Evolutionary conservation across 2,113 vertebrate species (phyloP), one percentile per base, ranked within the genome.

Genomic region (Amphilophus citrinellus): DNA sequence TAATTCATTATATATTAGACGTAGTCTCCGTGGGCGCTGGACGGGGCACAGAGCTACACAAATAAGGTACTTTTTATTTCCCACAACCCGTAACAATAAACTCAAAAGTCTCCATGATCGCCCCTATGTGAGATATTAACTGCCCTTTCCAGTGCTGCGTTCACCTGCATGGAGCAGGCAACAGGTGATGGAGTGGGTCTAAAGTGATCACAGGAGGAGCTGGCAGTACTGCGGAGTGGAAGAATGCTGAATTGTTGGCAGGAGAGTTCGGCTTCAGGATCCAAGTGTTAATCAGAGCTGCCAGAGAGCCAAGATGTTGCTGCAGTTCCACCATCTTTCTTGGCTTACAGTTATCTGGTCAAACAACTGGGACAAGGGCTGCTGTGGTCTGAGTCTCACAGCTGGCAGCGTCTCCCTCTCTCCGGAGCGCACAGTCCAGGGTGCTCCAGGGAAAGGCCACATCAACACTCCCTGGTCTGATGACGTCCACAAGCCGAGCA

Each of bases 401-500:
- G 91, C 88, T 91, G 89, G 88, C 84, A 89, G n/a, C 81, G 27
- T 76, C 77, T 71, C 81, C 73, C 79, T 57, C 66, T 71, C 47
- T 35, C 68, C 17, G 13, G 61, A 66, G 87, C 61, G 80, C 85
- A 85, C 77, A 84, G 83, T 76, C 63, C 76, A 60, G 82, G 83
- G 82, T 77, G 76, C 91, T 90, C 75, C 77, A 79, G 79, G 82
- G 75, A 90, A 76, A 85, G 84, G 84, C 93, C 89, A 91, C 88
- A 92, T 91, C 83, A 90, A 92, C 89, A 88, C 62, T 56, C 47
- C 47, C 60, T 59, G 42, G 85, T 75, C 68, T 57, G 88, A 88
- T 95, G 94, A 95, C 93, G 94, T 95, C 87, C 81, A 66, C 81
- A 15, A 81, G 82, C 78, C 32, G 71, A 89, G 89, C 76, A 78